Conservation (phyloP, 2,888 invertebrate genomes). For the Eupithecia subumbrata region DNA sequence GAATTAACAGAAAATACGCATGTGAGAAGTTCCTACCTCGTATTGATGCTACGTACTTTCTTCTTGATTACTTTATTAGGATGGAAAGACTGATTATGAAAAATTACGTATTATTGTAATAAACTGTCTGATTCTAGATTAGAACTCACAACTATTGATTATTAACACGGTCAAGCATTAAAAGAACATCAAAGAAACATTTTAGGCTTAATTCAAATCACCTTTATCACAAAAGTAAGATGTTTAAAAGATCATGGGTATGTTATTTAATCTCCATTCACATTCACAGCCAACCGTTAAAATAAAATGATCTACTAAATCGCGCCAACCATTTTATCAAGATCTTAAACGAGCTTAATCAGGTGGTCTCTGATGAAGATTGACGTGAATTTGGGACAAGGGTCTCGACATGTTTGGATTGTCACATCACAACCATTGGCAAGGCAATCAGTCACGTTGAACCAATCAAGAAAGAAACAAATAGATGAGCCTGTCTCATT, state of each 20-base stretch:
- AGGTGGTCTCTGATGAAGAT: slow-evolving; percentile 57
- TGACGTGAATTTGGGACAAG: slow-evolving; percentile 52
- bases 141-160: too few species aligned
- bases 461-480: background rate
- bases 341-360: slow-evolving; percentile 55
- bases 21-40: slow-evolving; percentile 7
- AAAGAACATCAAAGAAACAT: background rate
- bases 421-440: slow-evolving; percentile 36
- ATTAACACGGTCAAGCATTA: background rate
- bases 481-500: background rate
- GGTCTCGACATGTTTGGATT: slow-evolving; percentile 34
- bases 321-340: slow-evolving; percentile 23
- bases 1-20: slow-evolving; percentile 39
- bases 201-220: background rate
- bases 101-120: too few species aligned
- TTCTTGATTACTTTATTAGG: background rate
- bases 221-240: background rate
- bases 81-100: background rate
- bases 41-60: background rate
- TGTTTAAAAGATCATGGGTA: background rate
- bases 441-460: slow-evolving; percentile 30
- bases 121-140: too few species aligned
- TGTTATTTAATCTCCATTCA: background rate
- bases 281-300: background rate
- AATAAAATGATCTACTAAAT: slow-evolving; percentile 24